phyloP scores from a whole-genome alignment of 2,888 invertebrate genomes.

The Deilephila elpenor region DNA sequence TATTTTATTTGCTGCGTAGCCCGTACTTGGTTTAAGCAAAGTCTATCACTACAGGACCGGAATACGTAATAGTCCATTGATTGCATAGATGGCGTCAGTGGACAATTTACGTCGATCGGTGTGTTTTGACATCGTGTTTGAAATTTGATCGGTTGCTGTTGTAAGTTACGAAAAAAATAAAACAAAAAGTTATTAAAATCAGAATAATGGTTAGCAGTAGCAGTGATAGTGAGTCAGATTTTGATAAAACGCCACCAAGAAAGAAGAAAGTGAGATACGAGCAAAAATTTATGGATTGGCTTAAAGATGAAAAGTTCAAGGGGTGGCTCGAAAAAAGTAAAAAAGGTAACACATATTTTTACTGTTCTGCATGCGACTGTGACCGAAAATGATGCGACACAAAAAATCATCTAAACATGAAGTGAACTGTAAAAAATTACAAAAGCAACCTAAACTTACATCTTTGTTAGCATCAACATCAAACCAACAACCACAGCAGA shows the following conservation, averaged over 20 bases:
- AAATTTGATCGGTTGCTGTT: neutral
- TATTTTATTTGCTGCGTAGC: neutral
- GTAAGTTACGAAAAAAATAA: neutral
- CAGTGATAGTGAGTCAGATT: conserved; percentile 13
- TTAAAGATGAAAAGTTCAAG: conserved; percentile 34
- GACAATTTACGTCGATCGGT: neutral
- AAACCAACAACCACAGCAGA: conserved; percentile 36
- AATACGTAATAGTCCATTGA: neutral
- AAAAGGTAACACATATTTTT: conserved; percentile 38
- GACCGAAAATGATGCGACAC: conserved; percentile 38
- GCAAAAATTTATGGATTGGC: conserved; percentile 29
- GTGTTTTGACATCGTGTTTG: neutral
- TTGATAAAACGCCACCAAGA: neutral
- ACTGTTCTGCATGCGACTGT: conserved; percentile 37
- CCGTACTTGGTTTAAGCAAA: neutral
- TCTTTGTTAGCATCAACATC: conserved; percentile 34
- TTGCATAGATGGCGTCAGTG: neutral
- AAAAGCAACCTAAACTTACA: conserved; percentile 35
- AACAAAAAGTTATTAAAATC: no score
- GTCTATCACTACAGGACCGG: neutral
- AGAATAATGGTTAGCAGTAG: neutral
- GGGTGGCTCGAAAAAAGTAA: conserved; percentile 37
- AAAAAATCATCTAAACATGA: conserved; percentile 34
- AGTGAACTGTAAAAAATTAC: conserved; percentile 32
- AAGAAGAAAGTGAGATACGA: conserved; percentile 23